Percentiles rank a stretch among this genome's conserved stretches.
These are phyloP conservation scores for Sardina pilchardus DNA, from an alignment of 2,113 vertebrate species.

Conservation along the genomic window DNA sequence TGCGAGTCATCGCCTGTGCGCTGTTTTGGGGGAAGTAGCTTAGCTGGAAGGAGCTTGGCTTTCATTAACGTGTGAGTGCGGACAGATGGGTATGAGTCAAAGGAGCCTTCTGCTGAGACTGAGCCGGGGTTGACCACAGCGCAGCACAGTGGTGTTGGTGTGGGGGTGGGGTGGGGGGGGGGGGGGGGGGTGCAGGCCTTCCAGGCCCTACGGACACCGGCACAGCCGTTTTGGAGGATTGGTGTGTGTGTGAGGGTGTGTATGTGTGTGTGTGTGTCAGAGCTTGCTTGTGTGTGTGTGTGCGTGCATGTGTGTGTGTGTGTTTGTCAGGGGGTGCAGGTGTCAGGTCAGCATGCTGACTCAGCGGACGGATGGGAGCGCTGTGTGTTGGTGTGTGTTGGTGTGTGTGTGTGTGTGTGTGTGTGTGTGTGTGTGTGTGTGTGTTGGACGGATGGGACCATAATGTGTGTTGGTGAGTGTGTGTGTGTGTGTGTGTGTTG, in stretches of 20 bases:
- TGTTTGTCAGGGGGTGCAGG: neutral
- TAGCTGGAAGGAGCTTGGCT: conserved; percentile 63
- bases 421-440: no score
- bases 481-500: no score
- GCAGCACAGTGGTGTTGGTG: conserved; percentile 32
- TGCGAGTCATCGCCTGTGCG: conserved; percentile 48
- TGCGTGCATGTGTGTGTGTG: neutral
- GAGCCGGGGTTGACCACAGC: conserved; percentile 54
- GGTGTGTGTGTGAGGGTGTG: neutral
- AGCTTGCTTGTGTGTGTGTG: neutral
- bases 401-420: no score
- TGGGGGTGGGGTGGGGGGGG: conserved; percentile 28
- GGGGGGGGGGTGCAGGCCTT: neutral
- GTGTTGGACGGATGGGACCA: no score
- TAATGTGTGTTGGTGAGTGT: no score
- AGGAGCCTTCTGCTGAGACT: conserved; percentile 71
- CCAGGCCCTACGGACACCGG: neutral
- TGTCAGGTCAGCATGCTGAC: neutral
- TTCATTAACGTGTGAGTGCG: conserved; percentile 64
- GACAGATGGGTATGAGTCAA: conserved; percentile 81
- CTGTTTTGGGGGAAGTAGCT: conserved; percentile 49
- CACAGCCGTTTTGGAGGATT: neutral
- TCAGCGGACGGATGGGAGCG: no score
- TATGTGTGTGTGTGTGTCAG: neutral
- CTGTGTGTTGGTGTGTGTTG: no score